phyloP scores from a whole-genome alignment of 2,113 vertebrate genomes.

The Scalopus aquaticus region DNA sequence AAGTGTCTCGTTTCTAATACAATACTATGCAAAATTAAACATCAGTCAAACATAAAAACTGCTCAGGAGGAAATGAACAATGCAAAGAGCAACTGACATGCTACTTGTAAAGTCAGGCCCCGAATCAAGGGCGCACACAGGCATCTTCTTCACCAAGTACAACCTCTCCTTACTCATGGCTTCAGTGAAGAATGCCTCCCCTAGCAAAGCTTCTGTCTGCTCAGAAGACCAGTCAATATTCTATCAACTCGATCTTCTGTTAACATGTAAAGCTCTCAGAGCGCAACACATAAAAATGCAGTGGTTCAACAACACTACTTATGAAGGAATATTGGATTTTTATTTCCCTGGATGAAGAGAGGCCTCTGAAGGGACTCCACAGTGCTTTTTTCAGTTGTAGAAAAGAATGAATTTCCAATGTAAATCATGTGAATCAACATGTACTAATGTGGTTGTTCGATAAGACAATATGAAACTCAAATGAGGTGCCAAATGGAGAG shows the following conservation, averaged over 20 bases:
- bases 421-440: slow-evolving; percentile 53
- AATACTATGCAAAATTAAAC: slow-evolving; percentile 69
- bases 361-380: slow-evolving; percentile 52
- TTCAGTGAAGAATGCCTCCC: not conserved
- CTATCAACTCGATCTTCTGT: slow-evolving; percentile 65
- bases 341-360: slow-evolving; percentile 71
- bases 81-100: not conserved
- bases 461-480: slow-evolving; percentile 62
- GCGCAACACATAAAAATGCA: slow-evolving; percentile 51
- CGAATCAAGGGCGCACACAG: not conserved
- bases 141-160: slow-evolving; percentile 16
- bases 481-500: slow-evolving; percentile 36
- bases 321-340: slow-evolving; percentile 71
- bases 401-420: slow-evolving; percentile 68
- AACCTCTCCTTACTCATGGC: slow-evolving; percentile 38
- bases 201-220: not conserved
- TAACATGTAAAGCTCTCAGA: slow-evolving; percentile 65
- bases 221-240: slow-evolving; percentile 69
- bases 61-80: not conserved
- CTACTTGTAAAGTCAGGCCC: slow-evolving; percentile 39
- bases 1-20: slow-evolving; percentile 57
- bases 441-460: slow-evolving; percentile 57
- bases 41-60: slow-evolving; percentile 59
- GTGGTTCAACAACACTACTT: slow-evolving; percentile 45
- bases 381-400: slow-evolving; percentile 46